Evolutionary conservation across 37 sponge, comb jelly and placozoan genomes (phyloP), one percentile per base, ranked within the genome.

Genomic region (Chondrilla cf. caribensis): DNA sequence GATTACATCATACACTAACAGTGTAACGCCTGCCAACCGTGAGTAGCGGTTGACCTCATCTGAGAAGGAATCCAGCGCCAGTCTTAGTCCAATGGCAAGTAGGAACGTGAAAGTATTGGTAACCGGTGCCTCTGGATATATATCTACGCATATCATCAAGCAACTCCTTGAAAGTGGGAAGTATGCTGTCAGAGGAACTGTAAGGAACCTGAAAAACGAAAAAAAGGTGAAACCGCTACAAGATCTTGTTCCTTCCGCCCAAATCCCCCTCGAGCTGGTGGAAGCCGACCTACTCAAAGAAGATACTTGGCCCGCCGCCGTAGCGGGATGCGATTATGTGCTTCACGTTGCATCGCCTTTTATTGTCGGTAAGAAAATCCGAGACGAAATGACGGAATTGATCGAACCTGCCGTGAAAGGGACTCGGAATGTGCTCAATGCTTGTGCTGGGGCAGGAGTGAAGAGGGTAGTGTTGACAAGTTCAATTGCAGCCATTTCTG

Each of bases 331-430:
- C 65, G 59, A 79, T 26, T 97, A 94, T 47, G 95, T 94, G 6
- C 84, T 88, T 42, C 97, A 97, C 75, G 79, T 97, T 0, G 97
- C 97, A 19, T 97, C 97, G 44, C 95, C 95, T 9, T 90, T 92
- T 70, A 88, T 91, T 17, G 37, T 67, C 2, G 54, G 31, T 15
- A 58, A n/a, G n/a, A n/a, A 81, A 0, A 18, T 0, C 19, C 54
- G 44, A 28, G 40, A 64, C 36, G 82, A 86, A 31, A 75, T 78
- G n/a, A 81, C 83, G 21, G 83, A 79, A 0, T 57, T 55, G 36
- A 84, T 96, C 24, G 57, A 38, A 0, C 90, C 93, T 38, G 93
- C 97, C 9, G 95, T 91, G 33, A 90, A 94, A 25, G 95, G 95
- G 0, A 90, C 90, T 6, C 37, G 59, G 47, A 90, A 88, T 40